These are phyloP conservation scores for Rhabdophis nuchalis DNA, from an alignment of 2,797 vertebrate species.

Conservation along the genomic window DNA sequence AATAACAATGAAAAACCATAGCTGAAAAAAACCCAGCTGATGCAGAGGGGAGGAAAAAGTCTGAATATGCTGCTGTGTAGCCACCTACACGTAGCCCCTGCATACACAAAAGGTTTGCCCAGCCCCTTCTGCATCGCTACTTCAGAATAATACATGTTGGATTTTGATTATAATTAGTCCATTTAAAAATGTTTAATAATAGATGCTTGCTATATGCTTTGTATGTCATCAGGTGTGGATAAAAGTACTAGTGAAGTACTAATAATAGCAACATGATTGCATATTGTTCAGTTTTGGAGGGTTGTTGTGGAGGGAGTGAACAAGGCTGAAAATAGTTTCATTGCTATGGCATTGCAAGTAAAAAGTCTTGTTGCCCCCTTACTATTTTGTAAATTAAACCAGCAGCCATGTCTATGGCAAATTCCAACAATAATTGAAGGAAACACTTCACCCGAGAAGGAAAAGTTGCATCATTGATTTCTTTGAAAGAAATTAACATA, in stretches of 20 bases:
- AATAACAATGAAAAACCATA: background rate
- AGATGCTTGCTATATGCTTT: background rate
- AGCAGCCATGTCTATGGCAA: background rate
- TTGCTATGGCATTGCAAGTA: background rate
- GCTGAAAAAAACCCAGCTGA: background rate
- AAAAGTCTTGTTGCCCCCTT: background rate
- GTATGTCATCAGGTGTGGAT: background rate
- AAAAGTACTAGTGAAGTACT: background rate
- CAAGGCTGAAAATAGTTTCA: slow-evolving; percentile 19
- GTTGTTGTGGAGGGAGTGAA: background rate
- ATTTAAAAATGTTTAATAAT: background rate
- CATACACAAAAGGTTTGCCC: background rate
- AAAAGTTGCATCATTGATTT: background rate
- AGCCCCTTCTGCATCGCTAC: background rate
- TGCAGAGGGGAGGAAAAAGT: background rate
- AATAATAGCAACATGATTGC: background rate
- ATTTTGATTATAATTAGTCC: background rate
- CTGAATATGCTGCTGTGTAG: background rate
- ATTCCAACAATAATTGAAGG: background rate
- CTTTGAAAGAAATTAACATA: background rate
- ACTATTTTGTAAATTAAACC: slow-evolving; percentile 13
- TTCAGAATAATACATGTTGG: background rate
- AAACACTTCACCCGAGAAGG: background rate
- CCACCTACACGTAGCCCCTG: no score
- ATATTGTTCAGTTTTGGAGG: background rate